Conservation (phyloP, 53 echinoderm and acorn worm genomes). For the Paelopatides confundens region DNA sequence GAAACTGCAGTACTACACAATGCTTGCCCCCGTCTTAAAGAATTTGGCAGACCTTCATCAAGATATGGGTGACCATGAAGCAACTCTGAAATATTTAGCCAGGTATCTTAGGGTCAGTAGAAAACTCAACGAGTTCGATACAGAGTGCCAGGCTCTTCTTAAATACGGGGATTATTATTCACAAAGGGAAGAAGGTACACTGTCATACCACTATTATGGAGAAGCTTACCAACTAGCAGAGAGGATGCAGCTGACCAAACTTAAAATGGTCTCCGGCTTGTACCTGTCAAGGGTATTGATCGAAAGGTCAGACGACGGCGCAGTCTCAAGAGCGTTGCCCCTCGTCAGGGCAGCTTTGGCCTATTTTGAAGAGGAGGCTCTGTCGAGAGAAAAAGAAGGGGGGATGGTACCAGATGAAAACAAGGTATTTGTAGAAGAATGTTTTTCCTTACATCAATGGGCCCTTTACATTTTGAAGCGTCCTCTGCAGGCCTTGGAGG, state of each 20-base stretch:
- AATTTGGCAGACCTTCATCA: slow-evolving; percentile 73
- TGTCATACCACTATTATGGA: slow-evolving; percentile 85
- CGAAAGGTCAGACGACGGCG: slow-evolving; percentile 49
- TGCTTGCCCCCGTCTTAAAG: slow-evolving; percentile 76
- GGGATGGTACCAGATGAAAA: slow-evolving; percentile 4
- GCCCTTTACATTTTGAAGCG: slow-evolving; percentile 72
- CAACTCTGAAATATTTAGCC: slow-evolving; percentile 75
- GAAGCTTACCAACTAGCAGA: slow-evolving; percentile 78
- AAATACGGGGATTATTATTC: slow-evolving; percentile 78
- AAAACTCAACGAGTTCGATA: slow-evolving; percentile 94
- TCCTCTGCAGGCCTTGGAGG: slow-evolving; percentile 71
- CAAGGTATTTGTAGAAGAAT: slow-evolving; percentile 39
- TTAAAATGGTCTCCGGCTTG: slow-evolving; percentile 52
- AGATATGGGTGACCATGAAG: slow-evolving; percentile 61
- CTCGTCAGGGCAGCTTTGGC: not conserved
- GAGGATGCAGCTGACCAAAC: slow-evolving; percentile 49
- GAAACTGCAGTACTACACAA: slow-evolving; percentile 70
- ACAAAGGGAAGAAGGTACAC: slow-evolving; percentile 52
- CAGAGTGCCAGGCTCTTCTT: slow-evolving; percentile 82
- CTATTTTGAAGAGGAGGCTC: slow-evolving; percentile 16
- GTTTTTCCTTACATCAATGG: slow-evolving; percentile 68
- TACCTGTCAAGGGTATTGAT: slow-evolving; percentile 71
- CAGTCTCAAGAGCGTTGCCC: not conserved
- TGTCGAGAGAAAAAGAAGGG: not conserved
- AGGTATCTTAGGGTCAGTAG: slow-evolving; percentile 80